Evolutionary conservation across 1,140 invertebrate species (phyloP).

Genomic region (Stegodyphus dumicola): DNA sequence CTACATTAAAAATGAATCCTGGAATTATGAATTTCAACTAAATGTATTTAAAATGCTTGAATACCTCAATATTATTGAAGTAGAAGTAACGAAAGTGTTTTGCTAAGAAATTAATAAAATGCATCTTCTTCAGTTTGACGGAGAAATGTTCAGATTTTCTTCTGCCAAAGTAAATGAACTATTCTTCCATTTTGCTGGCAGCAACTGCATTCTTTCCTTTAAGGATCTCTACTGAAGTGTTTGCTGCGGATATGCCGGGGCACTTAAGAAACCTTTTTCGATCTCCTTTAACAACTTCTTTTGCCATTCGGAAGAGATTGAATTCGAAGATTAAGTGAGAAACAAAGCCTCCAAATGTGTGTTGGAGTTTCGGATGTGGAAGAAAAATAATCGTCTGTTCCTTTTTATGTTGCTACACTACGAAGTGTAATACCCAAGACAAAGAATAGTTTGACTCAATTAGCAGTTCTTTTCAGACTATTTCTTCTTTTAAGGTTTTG

Average conservation of each 20-base stretch:
- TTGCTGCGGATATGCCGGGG: constrained; percentile 16
- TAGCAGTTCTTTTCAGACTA: too few relatives aligned
- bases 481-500: too few relatives aligned
- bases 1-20: too few relatives aligned
- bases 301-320: constrained; percentile 21
- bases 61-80: too few relatives aligned
- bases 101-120: too few relatives aligned
- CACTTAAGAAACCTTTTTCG: constrained; percentile 30
- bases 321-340: constrained; percentile 38
- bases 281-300: constrained; percentile 25
- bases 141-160: too few relatives aligned
- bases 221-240: background rate
- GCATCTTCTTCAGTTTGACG: too few relatives aligned
- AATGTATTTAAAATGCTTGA: too few relatives aligned
- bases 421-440: background rate
- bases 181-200: background rate
- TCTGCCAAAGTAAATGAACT: background rate
- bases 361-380: background rate
- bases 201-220: constrained; percentile 18
- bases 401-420: constrained; percentile 9
- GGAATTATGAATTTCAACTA: too few relatives aligned
- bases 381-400: background rate
- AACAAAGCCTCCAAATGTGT: constrained; percentile 25
- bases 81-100: too few relatives aligned
- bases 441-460: too few relatives aligned